Base-by-base conservation (phyloP, 1,140 invertebrate species). In the Caenorhabditis briggsae region DNA sequence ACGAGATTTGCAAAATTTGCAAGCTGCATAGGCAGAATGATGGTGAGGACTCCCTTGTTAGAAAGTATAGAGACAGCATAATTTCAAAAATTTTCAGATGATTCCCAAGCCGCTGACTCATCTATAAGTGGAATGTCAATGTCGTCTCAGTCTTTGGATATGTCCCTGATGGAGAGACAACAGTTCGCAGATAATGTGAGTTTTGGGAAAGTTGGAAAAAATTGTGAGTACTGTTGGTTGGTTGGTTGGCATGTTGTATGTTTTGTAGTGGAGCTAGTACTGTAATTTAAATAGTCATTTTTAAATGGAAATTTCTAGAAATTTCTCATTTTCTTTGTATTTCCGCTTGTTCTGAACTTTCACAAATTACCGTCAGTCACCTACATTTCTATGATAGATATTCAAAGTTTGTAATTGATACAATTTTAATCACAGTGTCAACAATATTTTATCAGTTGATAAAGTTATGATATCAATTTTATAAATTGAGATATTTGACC, bases 81-180 rank as follows among this genome's bases (percentile, higher is more conserved):
- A 20, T 25, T 61, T 25, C 5, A 0, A 20, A 58, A 20, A 25
- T 20, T 61, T 61, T 33, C n/a, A 61, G 59, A 78, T 14, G 41
- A 11, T 25, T 78, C 70, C 3, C 70, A 78, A n/a, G 70, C 18
- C 0, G 70, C n/a, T 5, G 70, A 78, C 2, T 78, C 70, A 12
- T 78, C 70, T 1, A 78, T 78, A 2, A 78, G 70, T 78, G 70
- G 70, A 25, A 78, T 78, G 70, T 78, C 70, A 23, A 78, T 78
- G 46, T 78, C 70, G 12, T 78, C 70, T 18, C 70, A 78, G 11
- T 78, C 70, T 46, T 23, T 78, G 46, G 70, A 78, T 78, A 78
- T 78, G 70, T 78, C 70, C 11, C 6, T 78, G 2, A 78, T 50
- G 20, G 70, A 78, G 12, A 46, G 50, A 12, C 70, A 78, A 50